Base-by-base conservation (phyloP, 2,113 vertebrate genomes). In the Thinocorus orbignyianus region DNA sequence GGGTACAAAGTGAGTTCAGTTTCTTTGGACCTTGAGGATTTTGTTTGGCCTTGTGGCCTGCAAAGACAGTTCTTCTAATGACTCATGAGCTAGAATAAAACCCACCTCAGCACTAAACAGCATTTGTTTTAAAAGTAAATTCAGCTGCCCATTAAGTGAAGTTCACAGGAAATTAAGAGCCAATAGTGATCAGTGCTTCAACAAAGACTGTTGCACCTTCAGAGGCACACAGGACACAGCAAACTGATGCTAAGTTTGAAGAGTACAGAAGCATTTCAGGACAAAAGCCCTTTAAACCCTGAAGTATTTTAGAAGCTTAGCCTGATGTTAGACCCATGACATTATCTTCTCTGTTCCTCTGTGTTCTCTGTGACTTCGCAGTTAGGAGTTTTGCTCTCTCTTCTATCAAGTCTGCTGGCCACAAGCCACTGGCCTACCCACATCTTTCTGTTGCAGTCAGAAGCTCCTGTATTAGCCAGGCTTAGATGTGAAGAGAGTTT, bases 281-380 rank as follows among this genome's bases (percentile, higher is more conserved):
- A 55, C 64, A 74, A 87, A 94, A 87, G 8, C 35, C 30, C 18
- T 81, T 70, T 42, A 91, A 90, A 72, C 33, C 9, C 7, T 81
- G 11, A 73, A 72, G 11, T 62, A 22, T 48, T 84, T 87, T 41
- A 85, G 49, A 79, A 82, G 31, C 25, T 69, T 64, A 26, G 31
- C 60, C 49, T 1, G 1, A 28, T 0, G 3, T 28, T 7, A 86
- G 22, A 20, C n/a, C n/a, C n/a, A 8, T 65, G 30, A 22, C 18
- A 12, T 4, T 39, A 22, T 33, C 44, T 57, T 52, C 37, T 69
- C 28, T 51, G 17, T 86, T 33, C 60, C 23, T 37, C 44, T 90
- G 23, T n/a, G 49, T 66, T 62, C 39, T 77, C 15, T 46, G 17
- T 6, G 10, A 64, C 23, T 60, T 64, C 8, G 37, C 54, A 79